Base-by-base conservation (phyloP, 2,797 vertebrate species). In the Knipowitschia caucasica region DNA sequence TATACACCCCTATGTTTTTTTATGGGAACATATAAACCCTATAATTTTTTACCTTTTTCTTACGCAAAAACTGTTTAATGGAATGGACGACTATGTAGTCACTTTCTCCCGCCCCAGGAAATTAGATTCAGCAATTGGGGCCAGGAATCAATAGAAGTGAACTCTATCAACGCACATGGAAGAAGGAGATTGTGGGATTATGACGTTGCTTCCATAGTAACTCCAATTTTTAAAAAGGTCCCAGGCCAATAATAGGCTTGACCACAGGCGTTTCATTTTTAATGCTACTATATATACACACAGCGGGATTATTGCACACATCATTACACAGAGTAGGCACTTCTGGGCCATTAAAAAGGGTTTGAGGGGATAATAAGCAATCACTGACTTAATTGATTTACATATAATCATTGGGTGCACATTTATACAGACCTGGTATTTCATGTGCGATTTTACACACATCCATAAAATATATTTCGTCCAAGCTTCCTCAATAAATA, bases 101-200 rank as follows among this genome's bases (percentile, higher is more conserved):
- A 24, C 10, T 10, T 30, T 27, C n/a, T n/a, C n/a, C 14, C 24
- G 27, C 42, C 42, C 18, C 3, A 29, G 15, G 69, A 67, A 77
- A 82, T 75, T 70, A 67, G 64, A 62, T 50, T 59, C 49, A 49
- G 73, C 64, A 43, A 53, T 67, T 74, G 64, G 62, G 58, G 64
- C 53, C 51, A 67, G 34, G 50, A 76, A 71, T 83, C 71, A 65
- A 64, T 81, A 63, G 53, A 33, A 70, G 68, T 71, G 57, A 79
- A 80, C 61, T 77, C 56, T 33, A 82, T 81, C 75, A 81, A 72
- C 67, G 68, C 45, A 25, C 23, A 4, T 25, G 52, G 57, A 9
- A 7, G 56, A 53, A 52, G 54, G 36, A 71, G 62, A 76, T 56
- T 67, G 59, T 49, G 24, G 36, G 29, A 56, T 78, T 77, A 82